phyloP scores from a whole-genome alignment of 2,888 invertebrate species.

The Euphydryas editha region DNA sequence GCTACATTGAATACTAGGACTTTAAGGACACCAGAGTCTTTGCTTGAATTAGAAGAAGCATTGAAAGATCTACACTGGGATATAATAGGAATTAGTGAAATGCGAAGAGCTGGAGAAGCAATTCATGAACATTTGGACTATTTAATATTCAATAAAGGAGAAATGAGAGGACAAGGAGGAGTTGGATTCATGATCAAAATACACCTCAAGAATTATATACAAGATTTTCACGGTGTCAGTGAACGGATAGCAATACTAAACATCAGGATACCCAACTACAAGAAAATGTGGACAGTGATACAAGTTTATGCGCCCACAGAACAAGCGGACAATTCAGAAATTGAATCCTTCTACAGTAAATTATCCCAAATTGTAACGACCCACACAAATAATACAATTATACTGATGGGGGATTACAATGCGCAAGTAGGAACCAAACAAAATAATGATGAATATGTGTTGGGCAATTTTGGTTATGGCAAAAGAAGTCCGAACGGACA shows the following conservation, averaged over 20 bases:
- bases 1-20: not conserved
- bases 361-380: not conserved
- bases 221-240: not conserved
- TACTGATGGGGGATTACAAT: conserved; percentile 30
- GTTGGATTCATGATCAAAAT: conserved; percentile 5
- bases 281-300: not conserved
- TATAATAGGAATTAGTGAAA: conserved; percentile 5
- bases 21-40: not conserved
- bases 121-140: not conserved
- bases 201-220: not conserved
- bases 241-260: not conserved
- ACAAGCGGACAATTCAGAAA: conserved; percentile 11
- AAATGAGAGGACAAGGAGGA: not conserved
- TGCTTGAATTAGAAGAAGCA: not conserved
- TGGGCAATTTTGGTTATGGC: conserved; percentile 29
- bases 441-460: conserved; percentile 18
- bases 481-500: conserved; percentile 34
- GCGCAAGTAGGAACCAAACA: conserved; percentile 26
- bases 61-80: not conserved
- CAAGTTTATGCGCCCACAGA: conserved; percentile 11
- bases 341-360: not conserved
- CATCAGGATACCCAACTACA: not conserved
- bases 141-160: conserved; percentile 1
- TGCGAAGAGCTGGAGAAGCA: not conserved
- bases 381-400: conserved; percentile 1